These are phyloP conservation scores for Sepioteuthis lessoniana DNA, from an alignment of 2,888 invertebrate genomes.

Conservation along the genomic window DNA sequence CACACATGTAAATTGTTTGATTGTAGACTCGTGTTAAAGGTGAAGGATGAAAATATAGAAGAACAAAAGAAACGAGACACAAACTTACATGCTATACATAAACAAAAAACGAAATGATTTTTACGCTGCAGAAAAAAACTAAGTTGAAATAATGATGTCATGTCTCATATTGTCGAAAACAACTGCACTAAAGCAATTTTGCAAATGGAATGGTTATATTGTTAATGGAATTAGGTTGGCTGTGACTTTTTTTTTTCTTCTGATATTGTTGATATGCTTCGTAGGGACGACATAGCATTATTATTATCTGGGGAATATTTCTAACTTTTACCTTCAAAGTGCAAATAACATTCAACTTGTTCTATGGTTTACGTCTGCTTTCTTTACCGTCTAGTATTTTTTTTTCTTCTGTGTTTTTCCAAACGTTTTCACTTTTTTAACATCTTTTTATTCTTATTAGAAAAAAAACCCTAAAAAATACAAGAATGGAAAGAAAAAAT, in stretches of 20 bases:
- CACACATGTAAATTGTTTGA: no score
- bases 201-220: background rate
- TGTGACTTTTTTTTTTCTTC: background rate
- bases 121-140: background rate
- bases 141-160: background rate
- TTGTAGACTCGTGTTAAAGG: no score
- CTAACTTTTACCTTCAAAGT: background rate
- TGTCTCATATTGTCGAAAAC: background rate
- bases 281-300: background rate
- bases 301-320: background rate
- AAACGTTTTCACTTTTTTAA: background rate
- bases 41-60: no score
- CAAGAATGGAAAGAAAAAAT: no score
- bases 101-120: no score
- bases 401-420: background rate
- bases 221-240: conserved; percentile 21
- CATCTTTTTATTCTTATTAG: background rate
- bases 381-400: background rate
- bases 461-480: no score
- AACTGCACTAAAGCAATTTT: conserved; percentile 8
- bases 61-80: no score
- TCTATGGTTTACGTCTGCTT: background rate
- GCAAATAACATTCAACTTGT: background rate
- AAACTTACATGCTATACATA: no score
- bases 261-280: background rate